Percentiles rank a stretch among this genome's conserved stretches.
Conservation (phyloP, 2,797 vertebrate species). For the Craterocephalus amniculus region DNA sequence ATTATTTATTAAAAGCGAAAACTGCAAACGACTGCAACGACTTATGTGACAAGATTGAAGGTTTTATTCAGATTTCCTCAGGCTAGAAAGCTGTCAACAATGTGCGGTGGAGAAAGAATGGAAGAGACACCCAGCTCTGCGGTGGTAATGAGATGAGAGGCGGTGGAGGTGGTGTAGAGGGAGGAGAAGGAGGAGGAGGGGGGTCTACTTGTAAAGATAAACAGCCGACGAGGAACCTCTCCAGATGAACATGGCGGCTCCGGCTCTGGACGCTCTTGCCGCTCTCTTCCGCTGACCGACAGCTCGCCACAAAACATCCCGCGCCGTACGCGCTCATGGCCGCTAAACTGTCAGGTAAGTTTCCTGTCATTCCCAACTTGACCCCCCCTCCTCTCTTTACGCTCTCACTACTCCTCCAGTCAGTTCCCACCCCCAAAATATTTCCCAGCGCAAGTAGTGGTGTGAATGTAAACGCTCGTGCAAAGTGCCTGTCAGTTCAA, state of each 20-base stretch:
- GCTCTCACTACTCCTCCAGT: neutral
- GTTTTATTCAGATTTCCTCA: neutral
- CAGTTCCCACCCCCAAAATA: neutral
- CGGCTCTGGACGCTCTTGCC: constrained; percentile 52
- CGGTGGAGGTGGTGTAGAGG: constrained; percentile 21
- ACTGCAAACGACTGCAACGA: neutral
- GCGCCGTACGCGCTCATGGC: constrained; percentile 11
- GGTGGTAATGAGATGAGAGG: constrained; percentile 51
- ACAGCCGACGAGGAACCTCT: constrained; percentile 68
- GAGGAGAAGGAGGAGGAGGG: constrained; percentile 6
- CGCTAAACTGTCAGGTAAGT: constrained; percentile 68
- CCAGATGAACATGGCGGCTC: constrained; percentile 76
- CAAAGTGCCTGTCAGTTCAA: constrained; percentile 22
- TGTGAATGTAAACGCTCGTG: neutral
- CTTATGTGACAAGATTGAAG: neutral
- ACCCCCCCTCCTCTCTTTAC: neutral
- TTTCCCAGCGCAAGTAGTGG: neutral
- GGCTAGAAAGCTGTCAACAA: neutral
- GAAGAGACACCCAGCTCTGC: constrained; percentile 15
- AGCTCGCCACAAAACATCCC: constrained; percentile 9
- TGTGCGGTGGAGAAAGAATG: neutral
- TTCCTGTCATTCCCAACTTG: constrained; percentile 23
- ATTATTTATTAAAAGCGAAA: neutral
- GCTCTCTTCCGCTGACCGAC: constrained; percentile 60
- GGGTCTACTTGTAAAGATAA: constrained; percentile 62